Base-by-base conservation (phyloP, 2,888 invertebrate species). In the Microchrysa polita region DNA sequence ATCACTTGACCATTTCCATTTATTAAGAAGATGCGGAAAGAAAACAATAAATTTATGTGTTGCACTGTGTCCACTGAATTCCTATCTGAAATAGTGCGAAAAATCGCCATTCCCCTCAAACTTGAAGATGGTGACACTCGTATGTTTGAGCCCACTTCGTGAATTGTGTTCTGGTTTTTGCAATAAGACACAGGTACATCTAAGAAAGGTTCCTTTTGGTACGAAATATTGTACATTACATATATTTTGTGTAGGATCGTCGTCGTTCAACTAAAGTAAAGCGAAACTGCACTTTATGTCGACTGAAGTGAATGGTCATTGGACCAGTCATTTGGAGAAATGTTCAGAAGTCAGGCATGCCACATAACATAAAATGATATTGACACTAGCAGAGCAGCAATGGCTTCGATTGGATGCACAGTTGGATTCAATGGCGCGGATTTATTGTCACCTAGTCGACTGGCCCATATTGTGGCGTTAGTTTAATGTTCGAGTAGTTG, bases 1-100 rank as follows among this genome's bases (percentile, higher is more conserved):
- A 67, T 67, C 67, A 52, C 52, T 20, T 48, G 53, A 18, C 53
- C 23, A 67, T 52, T 67, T 67, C 53, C 23, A 67, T 52, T 67
- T 67, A 34, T 67, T 67, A 27, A 52, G 44, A 48, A 22, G 22
- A 67, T n/a, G 18, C 40, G 16, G 18, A 53, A 34, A 67, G 67
- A 53, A 23, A 52, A 52, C 52, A 52, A 67, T 67, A 67, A 67
- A 67, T 67, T 67, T 53, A 22, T 2, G 23, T 2, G 23, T 5
- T 53, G 16, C 53, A 9, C 22, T 16, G 48, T 48, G 48, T 48
- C 48, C 67, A 52, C 12, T 40, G 48, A 4, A 48, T 12, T 48
- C 16, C 48, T n/a, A n/a, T 48, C 48, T 48, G 12, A 48, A 48
- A 48, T 48, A n/a, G 14, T 48, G 48, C 10, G 48, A n/a, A 48